These are phyloP conservation scores for Astreopora myriophthalma DNA, from an alignment of 64 coral and sea anemone species.

Conservation along the genomic window DNA sequence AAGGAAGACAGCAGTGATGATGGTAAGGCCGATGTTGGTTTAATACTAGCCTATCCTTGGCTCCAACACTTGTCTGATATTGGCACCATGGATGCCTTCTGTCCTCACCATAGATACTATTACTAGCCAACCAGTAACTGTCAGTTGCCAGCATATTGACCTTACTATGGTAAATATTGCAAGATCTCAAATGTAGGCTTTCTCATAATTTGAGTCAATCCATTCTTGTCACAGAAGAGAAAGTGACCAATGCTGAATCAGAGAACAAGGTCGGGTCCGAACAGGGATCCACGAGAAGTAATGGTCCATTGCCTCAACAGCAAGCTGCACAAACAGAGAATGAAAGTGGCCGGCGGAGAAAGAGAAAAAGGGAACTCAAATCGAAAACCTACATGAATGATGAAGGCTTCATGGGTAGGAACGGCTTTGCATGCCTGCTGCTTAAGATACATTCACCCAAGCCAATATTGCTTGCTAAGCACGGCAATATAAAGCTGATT, in stretches of 20 bases:
- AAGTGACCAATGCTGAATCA: not conserved
- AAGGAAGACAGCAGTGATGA: conserved; percentile 77
- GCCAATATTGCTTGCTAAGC: too few species aligned
- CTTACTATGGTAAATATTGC: not conserved
- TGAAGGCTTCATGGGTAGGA: conserved; percentile 84
- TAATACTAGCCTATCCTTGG: not conserved
- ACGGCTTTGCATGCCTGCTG: too few species aligned
- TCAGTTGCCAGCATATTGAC: too few species aligned
- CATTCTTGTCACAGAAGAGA: not conserved
- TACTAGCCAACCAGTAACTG: too few species aligned
- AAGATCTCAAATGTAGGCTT: not conserved
- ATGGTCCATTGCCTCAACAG: conserved; percentile 54
- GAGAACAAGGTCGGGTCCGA: not conserved
- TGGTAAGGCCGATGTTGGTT: not conserved
- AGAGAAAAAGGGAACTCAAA: conserved; percentile 60
- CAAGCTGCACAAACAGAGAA: conserved; percentile 12
- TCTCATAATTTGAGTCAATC: not conserved
- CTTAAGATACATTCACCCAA: too few species aligned
- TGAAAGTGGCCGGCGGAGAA: conserved; percentile 4
- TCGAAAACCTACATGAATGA: conserved; percentile 86
- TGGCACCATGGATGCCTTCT: not conserved
- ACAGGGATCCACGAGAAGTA: not conserved
- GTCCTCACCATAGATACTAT: too few species aligned
- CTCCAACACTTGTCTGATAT: not conserved
- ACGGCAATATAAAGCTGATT: too few species aligned